Evolutionary conservation across 1,140 invertebrate species (phyloP), one percentile per base, ranked within the genome.

Genomic region (Halyomorpha halys): DNA sequence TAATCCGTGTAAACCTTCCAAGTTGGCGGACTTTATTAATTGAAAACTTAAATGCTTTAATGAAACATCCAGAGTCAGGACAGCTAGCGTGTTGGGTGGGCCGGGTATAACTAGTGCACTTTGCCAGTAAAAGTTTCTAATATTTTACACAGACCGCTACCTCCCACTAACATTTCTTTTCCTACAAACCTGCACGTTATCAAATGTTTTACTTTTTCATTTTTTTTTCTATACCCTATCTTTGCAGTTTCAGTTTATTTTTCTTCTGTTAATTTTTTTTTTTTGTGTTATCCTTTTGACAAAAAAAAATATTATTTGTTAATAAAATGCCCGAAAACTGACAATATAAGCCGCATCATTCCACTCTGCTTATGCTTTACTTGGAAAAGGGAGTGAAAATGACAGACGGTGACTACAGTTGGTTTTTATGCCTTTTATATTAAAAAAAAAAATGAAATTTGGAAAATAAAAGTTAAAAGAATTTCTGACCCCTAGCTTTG

Each of bases 401-500:
- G 47, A 49, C 1, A 49, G n/a, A 18, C 47, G 47, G 47, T 49
- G 47, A 18, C 5, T 21, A 19, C 3, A 6, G 47, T 49, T 49
- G n/a, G 47, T 49, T 49, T 49, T 49, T 49, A 18, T 19, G 47
- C 47, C 3, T 11, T 39, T 39, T 39, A 39, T 39, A 39, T 11
- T 11, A 39, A 11, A 39, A 39, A 39, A 39, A 39, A 39, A 39
- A 39, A 39, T 39, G 34, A 39, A 39, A 39, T 39, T 39, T 39
- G 34, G 34, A 39, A 56, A 56, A 56, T 25, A 56, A 56, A 56
- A 23, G 18, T 60, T 25, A 60, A 39, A 60, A 60, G 16, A 44
- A n/a, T 25, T 60, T 60, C 59, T 60, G 44, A 60, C 27, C 59
- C 59, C 34, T 60, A 60, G 59, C 39, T 23, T 44, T 60, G 59